These are phyloP conservation scores for Amphipoea oculea DNA, from an alignment of 2,888 invertebrate species.

Conservation along the genomic window DNA sequence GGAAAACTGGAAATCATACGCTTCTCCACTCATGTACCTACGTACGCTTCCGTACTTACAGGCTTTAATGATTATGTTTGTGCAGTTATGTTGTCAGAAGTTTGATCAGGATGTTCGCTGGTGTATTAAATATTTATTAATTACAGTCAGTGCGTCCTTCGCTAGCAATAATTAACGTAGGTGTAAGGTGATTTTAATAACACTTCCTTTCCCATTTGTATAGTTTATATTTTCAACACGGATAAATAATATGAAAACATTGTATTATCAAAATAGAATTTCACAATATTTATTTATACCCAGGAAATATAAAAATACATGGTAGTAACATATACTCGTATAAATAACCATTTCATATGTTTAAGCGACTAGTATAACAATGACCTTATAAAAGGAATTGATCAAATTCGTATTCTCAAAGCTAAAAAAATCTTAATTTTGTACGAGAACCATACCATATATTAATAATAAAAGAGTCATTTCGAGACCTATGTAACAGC, in stretches of 20 bases:
- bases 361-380: conserved; percentile 13
- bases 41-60: background rate
- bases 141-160: conserved; percentile 45
- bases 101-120: conserved; percentile 48
- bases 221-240: conserved; percentile 35
- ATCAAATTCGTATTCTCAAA: conserved; percentile 8
- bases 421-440: background rate
- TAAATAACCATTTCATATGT: conserved; percentile 2
- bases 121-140: conserved; percentile 52
- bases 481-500: conserved; percentile 15
- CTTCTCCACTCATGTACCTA: background rate
- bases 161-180: conserved; percentile 37
- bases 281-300: background rate
- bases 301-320: conserved; percentile 11
- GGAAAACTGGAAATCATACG: background rate
- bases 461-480: background rate
- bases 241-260: conserved; percentile 22
- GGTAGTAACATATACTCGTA: background rate
- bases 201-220: conserved; percentile 39
- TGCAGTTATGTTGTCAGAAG: conserved; percentile 29
- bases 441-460: conserved; percentile 6
- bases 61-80: conserved; percentile 14
- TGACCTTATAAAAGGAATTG: background rate
- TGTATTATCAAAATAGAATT: conserved; percentile 18
- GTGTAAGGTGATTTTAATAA: conserved; percentile 48